These are phyloP conservation scores for Anodontia alba DNA, from an alignment of 2,888 invertebrate genomes.

Conservation along the genomic window DNA sequence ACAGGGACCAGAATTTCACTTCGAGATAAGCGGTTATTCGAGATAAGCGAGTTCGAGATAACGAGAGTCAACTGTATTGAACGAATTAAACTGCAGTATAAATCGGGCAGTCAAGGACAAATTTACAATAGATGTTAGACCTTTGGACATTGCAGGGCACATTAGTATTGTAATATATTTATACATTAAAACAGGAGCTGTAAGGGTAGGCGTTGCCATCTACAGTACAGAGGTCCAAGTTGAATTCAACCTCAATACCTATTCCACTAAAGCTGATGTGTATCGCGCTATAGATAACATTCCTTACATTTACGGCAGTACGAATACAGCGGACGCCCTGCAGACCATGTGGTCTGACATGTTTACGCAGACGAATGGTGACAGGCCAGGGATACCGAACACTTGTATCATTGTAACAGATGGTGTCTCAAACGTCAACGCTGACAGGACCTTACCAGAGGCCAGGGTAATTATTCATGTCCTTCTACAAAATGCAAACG, in stretches of 20 bases:
- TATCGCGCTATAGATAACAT: constrained; percentile 72
- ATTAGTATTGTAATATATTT: too few relatives aligned
- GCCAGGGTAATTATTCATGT: constrained; percentile 61
- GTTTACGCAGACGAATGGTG: constrained; percentile 76
- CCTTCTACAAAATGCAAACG: too few relatives aligned
- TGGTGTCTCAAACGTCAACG: constrained; percentile 81
- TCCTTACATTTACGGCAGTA: constrained; percentile 77
- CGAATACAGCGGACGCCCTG: constrained; percentile 80
- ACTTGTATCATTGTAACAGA: constrained; percentile 80
- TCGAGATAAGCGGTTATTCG: too few relatives aligned
- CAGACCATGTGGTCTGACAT: constrained; percentile 71
- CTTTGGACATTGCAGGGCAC: too few relatives aligned
- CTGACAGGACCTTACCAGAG: constrained; percentile 73
- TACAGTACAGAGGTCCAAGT: constrained; percentile 75
- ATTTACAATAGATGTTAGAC: too few relatives aligned
- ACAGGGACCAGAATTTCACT: too few relatives aligned
- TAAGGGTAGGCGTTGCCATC: constrained; percentile 75
- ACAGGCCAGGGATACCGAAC: constrained; percentile 74
- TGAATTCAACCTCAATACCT: constrained; percentile 75
- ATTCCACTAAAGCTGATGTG: constrained; percentile 64
- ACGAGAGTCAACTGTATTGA: too few relatives aligned
- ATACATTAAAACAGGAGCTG: constrained; percentile 55
- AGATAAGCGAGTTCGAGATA: too few relatives aligned
- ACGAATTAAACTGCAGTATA: too few relatives aligned
- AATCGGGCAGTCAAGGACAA: too few relatives aligned